Evolutionary conservation across 2,113 vertebrate genomes (phyloP).

Genomic region (Phoenicopterus ruber): DNA sequence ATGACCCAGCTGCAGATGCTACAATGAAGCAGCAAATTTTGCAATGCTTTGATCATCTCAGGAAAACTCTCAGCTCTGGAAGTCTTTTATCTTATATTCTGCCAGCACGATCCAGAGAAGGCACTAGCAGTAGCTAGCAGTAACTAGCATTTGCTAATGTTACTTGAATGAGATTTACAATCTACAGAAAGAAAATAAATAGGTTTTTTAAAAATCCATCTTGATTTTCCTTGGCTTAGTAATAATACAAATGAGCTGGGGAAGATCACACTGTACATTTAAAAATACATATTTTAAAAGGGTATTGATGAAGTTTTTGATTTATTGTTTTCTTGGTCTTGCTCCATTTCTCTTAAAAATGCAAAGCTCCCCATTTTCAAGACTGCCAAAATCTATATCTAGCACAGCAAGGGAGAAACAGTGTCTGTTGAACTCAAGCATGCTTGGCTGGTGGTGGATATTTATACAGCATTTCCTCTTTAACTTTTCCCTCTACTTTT

Average conservation of each 20-base stretch:
- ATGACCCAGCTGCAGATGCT: background rate
- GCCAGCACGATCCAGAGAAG: background rate
- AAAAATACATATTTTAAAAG: background rate
- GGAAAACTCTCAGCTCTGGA: background rate
- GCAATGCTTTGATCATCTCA: background rate
- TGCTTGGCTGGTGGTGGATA: background rate
- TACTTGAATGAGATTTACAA: background rate
- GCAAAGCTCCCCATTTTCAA: background rate
- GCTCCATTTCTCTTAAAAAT: background rate
- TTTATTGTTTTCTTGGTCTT: background rate
- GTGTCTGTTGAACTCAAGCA: background rate
- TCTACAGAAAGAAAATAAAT: background rate
- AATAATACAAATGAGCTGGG: background rate
- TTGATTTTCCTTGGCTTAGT: background rate
- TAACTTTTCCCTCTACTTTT: slow-evolving; percentile 33
- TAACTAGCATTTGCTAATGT: background rate
- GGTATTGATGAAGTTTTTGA: background rate
- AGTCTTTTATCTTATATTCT: background rate
- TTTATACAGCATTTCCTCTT: background rate
- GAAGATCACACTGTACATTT: background rate
- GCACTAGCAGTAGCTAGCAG: background rate
- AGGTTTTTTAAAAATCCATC: background rate
- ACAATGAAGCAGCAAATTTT: slow-evolving; percentile 29
- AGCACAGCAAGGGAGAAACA: background rate
- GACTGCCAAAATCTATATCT: slow-evolving; percentile 15